phyloP scores from a whole-genome alignment of 2,888 invertebrate genomes.

The Cataglyphis rosenhaueri region DNA sequence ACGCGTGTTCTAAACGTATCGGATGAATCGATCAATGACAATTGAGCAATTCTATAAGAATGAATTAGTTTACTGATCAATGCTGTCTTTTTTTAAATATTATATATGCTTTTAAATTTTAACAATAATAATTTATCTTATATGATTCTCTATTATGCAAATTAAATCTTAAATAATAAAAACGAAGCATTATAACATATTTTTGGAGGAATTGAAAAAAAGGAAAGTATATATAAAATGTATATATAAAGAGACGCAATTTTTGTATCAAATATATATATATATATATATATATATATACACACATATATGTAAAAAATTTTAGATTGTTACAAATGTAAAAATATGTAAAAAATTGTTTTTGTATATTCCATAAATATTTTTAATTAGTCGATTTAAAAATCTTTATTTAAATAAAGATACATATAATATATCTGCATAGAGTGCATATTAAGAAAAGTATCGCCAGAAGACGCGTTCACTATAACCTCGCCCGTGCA shows the following conservation, averaged over 20 bases:
- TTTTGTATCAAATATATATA: neutral
- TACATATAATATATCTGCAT: constrained; percentile 9
- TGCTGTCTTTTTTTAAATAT: neutral
- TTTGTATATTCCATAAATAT: constrained; percentile 16
- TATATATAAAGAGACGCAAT: constrained; percentile 14
- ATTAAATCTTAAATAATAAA: neutral
- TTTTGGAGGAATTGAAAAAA: constrained; percentile 1
- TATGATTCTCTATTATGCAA: neutral
- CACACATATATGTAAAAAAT: neutral
- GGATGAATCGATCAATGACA: neutral
- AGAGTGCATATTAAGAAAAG: neutral
- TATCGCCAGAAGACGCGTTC: constrained; percentile 25
- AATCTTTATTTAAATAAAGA: constrained; percentile 12
- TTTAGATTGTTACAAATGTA: constrained; percentile 35
- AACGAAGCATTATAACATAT: constrained; percentile 4
- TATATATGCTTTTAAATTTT: constrained; percentile 3
- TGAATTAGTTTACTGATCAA: constrained; percentile 1
- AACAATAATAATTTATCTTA: neutral
- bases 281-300: neutral
- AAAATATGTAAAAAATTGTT: constrained; percentile 24
- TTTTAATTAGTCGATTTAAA: constrained; percentile 20
- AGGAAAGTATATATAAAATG: constrained; percentile 8
- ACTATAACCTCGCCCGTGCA: constrained; percentile 34
- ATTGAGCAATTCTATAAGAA: neutral
- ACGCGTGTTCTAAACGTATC: constrained; percentile 34